phyloP scores from a whole-genome alignment of 1,140 invertebrate species.

The Halyomorpha halys region DNA sequence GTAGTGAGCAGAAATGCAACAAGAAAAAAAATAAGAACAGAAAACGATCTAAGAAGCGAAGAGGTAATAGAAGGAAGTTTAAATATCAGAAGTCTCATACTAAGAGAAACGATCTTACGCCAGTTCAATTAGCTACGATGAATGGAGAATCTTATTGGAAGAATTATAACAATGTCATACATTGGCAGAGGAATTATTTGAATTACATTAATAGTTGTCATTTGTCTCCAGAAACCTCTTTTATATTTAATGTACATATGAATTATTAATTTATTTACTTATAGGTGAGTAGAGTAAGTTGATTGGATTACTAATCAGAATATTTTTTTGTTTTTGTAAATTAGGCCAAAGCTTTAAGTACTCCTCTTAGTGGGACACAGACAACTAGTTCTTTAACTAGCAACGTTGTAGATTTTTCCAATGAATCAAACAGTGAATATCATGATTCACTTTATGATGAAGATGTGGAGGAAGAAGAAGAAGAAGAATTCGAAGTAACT shows the following conservation, averaged over 20 bases:
- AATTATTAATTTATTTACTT: too few species aligned
- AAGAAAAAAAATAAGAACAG: slow-evolving; percentile 1
- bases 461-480: slow-evolving; percentile 7
- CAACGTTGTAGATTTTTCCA: too few species aligned
- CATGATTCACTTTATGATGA: too few species aligned
- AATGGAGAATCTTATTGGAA: slow-evolving; percentile 16
- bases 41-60: slow-evolving; percentile 12
- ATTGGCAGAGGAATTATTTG: slow-evolving; percentile 12
- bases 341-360: too few species aligned
- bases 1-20: background rate
- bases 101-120: too few species aligned
- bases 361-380: too few species aligned
- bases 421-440: too few species aligned
- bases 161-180: slow-evolving; percentile 19
- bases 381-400: too few species aligned
- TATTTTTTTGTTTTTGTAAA: too few species aligned
- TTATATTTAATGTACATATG: background rate
- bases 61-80: background rate
- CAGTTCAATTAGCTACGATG: background rate
- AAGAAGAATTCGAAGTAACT: slow-evolving; percentile 20
- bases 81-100: background rate
- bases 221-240: background rate
- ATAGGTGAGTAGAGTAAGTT: too few species aligned
- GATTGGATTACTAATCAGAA: too few species aligned
- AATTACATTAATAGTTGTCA: background rate